Conservation (phyloP, 2,113 vertebrate genomes). For the Gymnorhina tibicen region DNA sequence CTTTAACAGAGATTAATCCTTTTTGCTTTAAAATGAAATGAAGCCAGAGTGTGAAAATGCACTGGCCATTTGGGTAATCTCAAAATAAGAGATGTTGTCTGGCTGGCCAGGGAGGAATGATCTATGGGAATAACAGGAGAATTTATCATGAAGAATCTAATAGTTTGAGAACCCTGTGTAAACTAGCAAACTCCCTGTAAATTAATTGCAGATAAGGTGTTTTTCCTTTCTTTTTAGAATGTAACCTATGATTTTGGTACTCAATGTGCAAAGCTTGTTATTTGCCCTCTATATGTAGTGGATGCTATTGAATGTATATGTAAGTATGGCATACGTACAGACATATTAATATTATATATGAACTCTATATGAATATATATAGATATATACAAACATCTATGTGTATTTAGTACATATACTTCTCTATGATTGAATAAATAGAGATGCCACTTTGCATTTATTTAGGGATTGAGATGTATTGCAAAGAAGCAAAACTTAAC, state of each 20-base stretch:
- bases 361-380: background rate
- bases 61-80: background rate
- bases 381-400: background rate
- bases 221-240: background rate
- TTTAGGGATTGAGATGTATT: background rate
- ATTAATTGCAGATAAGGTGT: background rate
- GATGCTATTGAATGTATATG: background rate
- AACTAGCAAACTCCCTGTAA: background rate
- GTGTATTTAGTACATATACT: background rate
- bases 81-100: background rate
- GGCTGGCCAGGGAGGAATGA: background rate
- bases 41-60: background rate
- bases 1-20: background rate
- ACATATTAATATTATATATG: background rate
- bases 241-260: background rate
- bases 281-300: background rate
- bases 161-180: background rate
- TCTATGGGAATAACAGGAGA: background rate
- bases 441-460: background rate
- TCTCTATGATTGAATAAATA: background rate
- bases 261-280: background rate
- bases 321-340: background rate
- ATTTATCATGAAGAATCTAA: background rate
- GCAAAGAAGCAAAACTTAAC: background rate
- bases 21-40: background rate